Base-by-base conservation (phyloP, 2,888 invertebrate genomes). In the Epistrophella euchroma region DNA sequence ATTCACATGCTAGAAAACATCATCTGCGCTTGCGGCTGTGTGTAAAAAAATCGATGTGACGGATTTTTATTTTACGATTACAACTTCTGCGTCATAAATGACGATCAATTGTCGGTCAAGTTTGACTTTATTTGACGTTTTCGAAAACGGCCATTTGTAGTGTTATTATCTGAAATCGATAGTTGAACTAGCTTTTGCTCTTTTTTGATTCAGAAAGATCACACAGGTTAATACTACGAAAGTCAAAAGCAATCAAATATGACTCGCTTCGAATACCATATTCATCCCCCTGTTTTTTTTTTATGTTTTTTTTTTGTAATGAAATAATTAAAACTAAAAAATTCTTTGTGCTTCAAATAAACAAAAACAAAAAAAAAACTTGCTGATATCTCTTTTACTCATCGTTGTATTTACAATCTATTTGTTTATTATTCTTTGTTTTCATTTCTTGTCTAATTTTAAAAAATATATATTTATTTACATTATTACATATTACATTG, bases 381-480 rank as follows among this genome's bases (percentile, higher is more conserved):
- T 15, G 19, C 19, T 40, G 40, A 60, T 37, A 40, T 19, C 22
- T 11, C 28, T 17, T 60, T 7, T 64, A 28, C 43, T 45, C 45
- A 45, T 47, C 47, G 28, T 66, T 47, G 45, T 66, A 66, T 66
- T 32, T 66, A 66, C 64, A 66, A 32, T 66, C 32, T 47, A 32
- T 66, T 66, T 28, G 5, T 45, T 64, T 40, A 11, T 45, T 25
- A 13, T 40, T 37, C 19, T 37, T 62, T 15, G 17, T 60, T 60
- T 40, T 22, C 4, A 60, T 9, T 22, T 40, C 40, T 45, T 47
- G 64, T 47, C 64, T 66, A 64, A 19, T 28, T 66, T 47, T 47
- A 32, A 66, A 66, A 64, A 66, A 66, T 45, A 66, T 66, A 66
- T 66, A 32, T 47, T 66, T 66, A 66, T 66, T 66, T 66, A 66